Percentiles rank a stretch among this genome's conserved stretches.
phyloP scores from a whole-genome alignment of 2,888 invertebrate genomes.

The Chesias legatella region DNA sequence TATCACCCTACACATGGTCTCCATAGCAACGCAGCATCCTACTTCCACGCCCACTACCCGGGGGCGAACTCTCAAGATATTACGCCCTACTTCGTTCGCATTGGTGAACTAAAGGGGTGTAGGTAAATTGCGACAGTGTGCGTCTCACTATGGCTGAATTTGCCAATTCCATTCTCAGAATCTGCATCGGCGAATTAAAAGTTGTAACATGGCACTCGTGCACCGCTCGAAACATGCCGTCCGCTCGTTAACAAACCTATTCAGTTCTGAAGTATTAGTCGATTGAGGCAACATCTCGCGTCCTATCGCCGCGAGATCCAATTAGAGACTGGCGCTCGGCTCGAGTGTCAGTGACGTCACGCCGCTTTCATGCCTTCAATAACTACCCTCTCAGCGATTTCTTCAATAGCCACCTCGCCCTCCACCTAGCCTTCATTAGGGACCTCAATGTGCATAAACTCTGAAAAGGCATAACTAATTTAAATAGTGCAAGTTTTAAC shows the following conservation, averaged over 20 bases:
- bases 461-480: slow-evolving; percentile 70
- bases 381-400: slow-evolving; percentile 77
- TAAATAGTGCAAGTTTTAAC: slow-evolving; percentile 68
- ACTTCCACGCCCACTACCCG: slow-evolving; percentile 80
- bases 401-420: slow-evolving; percentile 69
- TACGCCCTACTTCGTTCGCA: slow-evolving; percentile 77
- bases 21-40: slow-evolving; percentile 83
- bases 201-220: slow-evolving; percentile 37
- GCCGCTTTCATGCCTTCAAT: slow-evolving; percentile 75
- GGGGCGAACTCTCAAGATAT: slow-evolving; percentile 78
- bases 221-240: slow-evolving; percentile 64
- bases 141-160: slow-evolving; percentile 50
- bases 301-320: slow-evolving; percentile 75
- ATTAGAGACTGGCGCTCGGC: slow-evolving; percentile 77
- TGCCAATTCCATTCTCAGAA: slow-evolving; percentile 51
- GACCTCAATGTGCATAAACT: slow-evolving; percentile 62
- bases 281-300: slow-evolving; percentile 76
- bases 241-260: slow-evolving; percentile 77
- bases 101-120: slow-evolving; percentile 78
- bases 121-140: slow-evolving; percentile 58
- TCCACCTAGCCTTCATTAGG: slow-evolving; percentile 78
- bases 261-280: slow-evolving; percentile 77
- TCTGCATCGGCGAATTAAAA: slow-evolving; percentile 40
- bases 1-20: slow-evolving; percentile 74
- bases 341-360: slow-evolving; percentile 76